A percentile compares a stretch with the other conserved stretches of the same genome.
phyloP scores from a whole-genome alignment of 2,888 invertebrate genomes.

The Ormyrus rosae region DNA sequence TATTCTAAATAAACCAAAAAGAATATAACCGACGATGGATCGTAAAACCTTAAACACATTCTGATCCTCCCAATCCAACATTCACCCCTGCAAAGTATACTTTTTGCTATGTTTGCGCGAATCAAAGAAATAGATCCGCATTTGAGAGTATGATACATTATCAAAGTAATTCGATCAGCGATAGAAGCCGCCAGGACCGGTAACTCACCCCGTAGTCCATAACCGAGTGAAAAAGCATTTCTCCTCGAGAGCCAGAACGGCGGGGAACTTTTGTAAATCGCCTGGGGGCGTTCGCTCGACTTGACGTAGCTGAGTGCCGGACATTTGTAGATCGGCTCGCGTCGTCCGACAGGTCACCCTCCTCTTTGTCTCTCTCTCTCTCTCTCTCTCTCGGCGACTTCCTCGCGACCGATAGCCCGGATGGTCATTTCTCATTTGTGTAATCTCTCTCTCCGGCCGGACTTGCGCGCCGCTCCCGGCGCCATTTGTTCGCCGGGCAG shows the following conservation, averaged over 20 bases:
- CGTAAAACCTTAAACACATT: too few relatives aligned
- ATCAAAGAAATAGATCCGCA: too few relatives aligned
- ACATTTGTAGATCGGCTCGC: constrained; percentile 56
- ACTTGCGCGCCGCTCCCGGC: constrained; percentile 56
- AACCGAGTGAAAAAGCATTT: constrained; percentile 9
- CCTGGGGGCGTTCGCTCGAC: constrained; percentile 10
- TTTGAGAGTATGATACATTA: too few relatives aligned
- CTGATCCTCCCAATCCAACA: too few relatives aligned
- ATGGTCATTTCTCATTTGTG: constrained; percentile 75
- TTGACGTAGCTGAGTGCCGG: constrained; percentile 54
- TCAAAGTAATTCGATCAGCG: too few relatives aligned
- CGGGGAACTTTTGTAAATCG: constrained; percentile 49
- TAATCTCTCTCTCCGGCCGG: constrained; percentile 67
- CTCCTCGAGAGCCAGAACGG: neutral
- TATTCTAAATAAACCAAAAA: too few relatives aligned
- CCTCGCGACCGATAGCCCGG: constrained; percentile 64
- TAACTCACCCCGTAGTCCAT: too few relatives aligned
- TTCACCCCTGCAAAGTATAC: too few relatives aligned
- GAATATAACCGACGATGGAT: too few relatives aligned
- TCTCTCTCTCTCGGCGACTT: neutral
- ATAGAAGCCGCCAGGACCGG: too few relatives aligned
- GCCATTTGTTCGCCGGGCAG: constrained; percentile 67
- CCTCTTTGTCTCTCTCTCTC: neutral
- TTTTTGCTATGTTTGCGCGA: too few relatives aligned
- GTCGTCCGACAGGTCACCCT: constrained; percentile 18